phyloP scores from a whole-genome alignment of 2,113 vertebrate species.

The Cynopterus brachyotis region DNA sequence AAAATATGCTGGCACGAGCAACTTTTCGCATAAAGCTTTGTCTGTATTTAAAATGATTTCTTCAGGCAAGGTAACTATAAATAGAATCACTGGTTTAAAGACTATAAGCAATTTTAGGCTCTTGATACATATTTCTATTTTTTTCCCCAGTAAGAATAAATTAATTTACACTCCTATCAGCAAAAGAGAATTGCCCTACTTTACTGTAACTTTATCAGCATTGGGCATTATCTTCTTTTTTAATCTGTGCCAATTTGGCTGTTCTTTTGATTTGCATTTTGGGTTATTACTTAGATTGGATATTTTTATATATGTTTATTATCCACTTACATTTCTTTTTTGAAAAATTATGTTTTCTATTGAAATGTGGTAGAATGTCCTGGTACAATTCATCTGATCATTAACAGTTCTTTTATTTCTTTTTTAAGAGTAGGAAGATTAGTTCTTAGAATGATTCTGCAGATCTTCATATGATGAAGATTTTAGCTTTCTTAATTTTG shows the following conservation, averaged over 20 bases:
- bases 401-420: not conserved
- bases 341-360: not conserved
- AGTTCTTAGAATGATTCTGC: not conserved
- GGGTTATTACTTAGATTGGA: not conserved
- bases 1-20: not conserved
- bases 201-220: not conserved
- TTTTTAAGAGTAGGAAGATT: not conserved
- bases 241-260: not conserved
- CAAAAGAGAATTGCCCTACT: not conserved
- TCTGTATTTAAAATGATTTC: constrained; percentile 21
- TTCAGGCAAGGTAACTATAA: not conserved
- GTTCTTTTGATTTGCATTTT: constrained; percentile 30
- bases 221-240: not conserved
- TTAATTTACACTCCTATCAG: constrained; percentile 25
- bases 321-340: not conserved
- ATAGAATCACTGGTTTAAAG: not conserved
- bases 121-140: not conserved
- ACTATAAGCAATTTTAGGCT: not conserved
- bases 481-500: constrained; percentile 17
- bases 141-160: not conserved
- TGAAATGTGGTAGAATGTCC: not conserved
- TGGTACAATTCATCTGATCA: not conserved
- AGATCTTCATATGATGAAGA: not conserved
- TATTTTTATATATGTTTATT: not conserved
- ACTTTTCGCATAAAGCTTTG: not conserved